Evolutionary conservation across 2,888 invertebrate genomes (phyloP), one percentile per base, ranked within the genome.

Genomic region (Protodeltote pygarga): DNA sequence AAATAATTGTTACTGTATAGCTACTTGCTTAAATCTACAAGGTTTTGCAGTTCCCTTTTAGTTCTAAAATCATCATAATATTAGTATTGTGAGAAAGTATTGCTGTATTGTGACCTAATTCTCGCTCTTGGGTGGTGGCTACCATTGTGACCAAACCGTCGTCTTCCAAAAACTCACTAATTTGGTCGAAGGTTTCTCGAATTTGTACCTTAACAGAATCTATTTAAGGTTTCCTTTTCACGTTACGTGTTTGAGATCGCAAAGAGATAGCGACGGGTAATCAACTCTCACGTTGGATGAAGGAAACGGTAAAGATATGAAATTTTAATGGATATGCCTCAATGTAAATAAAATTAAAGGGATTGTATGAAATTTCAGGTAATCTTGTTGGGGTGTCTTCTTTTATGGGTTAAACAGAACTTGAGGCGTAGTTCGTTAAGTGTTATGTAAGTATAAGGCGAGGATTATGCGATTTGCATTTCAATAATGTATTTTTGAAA

Each of bases 181-280:
- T 69, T 55, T 47, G 14, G 34, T 11, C 3, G 0, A 27, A 21
- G 24, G 17, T 40, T 51, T 38, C 3, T n/a, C 27, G 14, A 70
- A 47, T 42, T 45, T 50, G 10, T 15, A 34, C 47, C 41, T 60
- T 55, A 5, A 2, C 1, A 3, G n/a, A 3, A 3, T 5, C 3
- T 3, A 1, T 9, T 32, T 59, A 40, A 65, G 41, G 47, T 45
- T 31, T 11, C 28, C 17, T 33, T 42, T 14, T 68, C 24, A 31
- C 14, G 11, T 28, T 21, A 29, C 29, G 3, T 8, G 29, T 17
- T 15, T 27, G 14, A 57, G 59, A 61, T 65, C 48, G 39, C 46
- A 59, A 70, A 46, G 52, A 66, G 77, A 77, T 75, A 73, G 61
- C 62, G 46, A 42, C 16, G 63, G 38, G 72, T 73, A 75, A 77